These are phyloP conservation scores for Tichodroma muraria DNA, from an alignment of 2,113 vertebrate genomes.

Conservation along the genomic window DNA sequence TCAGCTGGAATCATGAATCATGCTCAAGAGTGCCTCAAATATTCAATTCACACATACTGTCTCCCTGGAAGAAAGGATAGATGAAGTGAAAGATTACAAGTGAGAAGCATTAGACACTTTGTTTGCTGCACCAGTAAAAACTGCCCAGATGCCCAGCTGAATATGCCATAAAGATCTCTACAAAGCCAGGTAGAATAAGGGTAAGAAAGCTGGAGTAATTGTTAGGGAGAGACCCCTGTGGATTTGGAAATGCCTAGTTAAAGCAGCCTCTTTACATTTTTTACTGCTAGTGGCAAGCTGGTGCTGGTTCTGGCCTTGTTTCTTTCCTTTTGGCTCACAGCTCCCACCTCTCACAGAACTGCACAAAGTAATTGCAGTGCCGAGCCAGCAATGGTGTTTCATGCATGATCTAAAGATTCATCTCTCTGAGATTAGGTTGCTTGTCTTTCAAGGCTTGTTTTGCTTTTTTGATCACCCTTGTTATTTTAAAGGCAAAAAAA, in stretches of 20 bases:
- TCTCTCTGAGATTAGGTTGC: background rate
- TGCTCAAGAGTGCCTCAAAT: background rate
- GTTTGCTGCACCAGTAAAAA: background rate
- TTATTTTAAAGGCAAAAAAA: background rate
- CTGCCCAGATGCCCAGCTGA: background rate
- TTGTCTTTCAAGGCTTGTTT: constrained; percentile 33
- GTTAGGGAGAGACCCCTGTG: background rate
- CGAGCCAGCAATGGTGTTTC: background rate
- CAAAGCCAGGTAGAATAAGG: background rate
- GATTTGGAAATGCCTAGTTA: background rate
- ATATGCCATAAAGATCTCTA: background rate
- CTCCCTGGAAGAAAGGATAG: background rate
- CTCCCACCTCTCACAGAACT: background rate
- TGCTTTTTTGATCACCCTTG: constrained; percentile 6
- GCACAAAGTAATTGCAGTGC: background rate
- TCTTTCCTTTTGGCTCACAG: background rate
- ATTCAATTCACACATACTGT: background rate
- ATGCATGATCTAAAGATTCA: background rate
- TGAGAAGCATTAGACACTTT: background rate
- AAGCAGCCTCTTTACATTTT: background rate
- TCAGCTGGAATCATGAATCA: background rate
- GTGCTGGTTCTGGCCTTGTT: background rate
- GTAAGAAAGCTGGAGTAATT: background rate
- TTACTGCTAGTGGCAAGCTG: background rate
- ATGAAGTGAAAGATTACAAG: background rate